Base-by-base conservation (phyloP, 1,140 invertebrate genomes). In the Drosophila ambigua region DNA sequence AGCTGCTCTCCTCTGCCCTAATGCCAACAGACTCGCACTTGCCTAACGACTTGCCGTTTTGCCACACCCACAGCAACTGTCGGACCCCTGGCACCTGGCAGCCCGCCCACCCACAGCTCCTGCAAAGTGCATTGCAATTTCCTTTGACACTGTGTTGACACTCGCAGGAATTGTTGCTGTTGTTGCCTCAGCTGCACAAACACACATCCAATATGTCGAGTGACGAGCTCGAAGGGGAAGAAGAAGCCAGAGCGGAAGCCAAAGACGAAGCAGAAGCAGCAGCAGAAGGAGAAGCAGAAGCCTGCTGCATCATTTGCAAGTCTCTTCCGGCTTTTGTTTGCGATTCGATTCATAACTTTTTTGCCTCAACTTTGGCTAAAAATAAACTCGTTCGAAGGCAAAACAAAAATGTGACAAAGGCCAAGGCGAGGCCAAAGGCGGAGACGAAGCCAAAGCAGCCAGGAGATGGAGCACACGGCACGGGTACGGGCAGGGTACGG, bases 61-160 rank as follows among this genome's bases (percentile, higher is more conserved):
- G 20, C 1, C 20, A 20, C 20, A 20, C 1, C 20, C 20, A 24
- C 23, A 24, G 23, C 71, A 65, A 52, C 43, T 23, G 57, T 7
- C 35, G 39, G 20, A 4, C 55, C 15, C 39, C n/a, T n/a, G n/a
- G 4, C 20, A 23, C 31, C 31, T 28, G 1, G 1, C 4, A 45
- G 5, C 7, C 0, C n/a, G 6, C 35, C 28, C 15, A 20, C 31
- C 13, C 8, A 8, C 13, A 13, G 24, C 20, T 23, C 16, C 51
- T 48, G 35, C 2, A 62, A 66, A 83, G 59, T 84, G 80, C 72
- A 84, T 64, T 84, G 72, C 76, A 72, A 83, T 84, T 79, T 84
- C 76, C 80, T 43, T 53, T 20, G 20, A 20, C 20, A 20, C 31
- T 24, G 45, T 61, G 62, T 41, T 39, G 75, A 54, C 51, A 54